phyloP scores from a whole-genome alignment of 2,113 vertebrate genomes.

The Hydropotes inermis region DNA sequence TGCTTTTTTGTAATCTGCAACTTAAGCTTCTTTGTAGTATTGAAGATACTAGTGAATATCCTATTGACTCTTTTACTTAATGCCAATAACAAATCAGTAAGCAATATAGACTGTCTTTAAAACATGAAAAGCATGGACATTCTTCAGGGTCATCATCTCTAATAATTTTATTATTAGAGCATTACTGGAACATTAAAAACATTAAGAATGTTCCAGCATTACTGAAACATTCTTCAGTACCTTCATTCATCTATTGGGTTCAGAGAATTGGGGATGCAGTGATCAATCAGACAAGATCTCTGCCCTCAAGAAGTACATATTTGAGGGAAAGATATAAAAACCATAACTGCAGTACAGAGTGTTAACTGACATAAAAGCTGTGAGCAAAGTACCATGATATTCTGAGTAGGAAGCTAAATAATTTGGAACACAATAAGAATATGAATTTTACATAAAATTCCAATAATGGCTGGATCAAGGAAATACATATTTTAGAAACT shows the following conservation, averaged over 20 bases:
- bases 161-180: background rate
- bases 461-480: background rate
- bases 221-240: background rate
- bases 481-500: background rate
- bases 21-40: background rate
- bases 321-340: background rate
- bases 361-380: background rate
- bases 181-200: too few relatives aligned
- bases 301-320: background rate
- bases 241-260: background rate
- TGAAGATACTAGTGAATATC: background rate
- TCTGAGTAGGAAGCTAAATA: background rate
- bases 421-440: background rate
- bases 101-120: background rate
- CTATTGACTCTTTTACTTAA: background rate
- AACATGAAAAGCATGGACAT: background rate
- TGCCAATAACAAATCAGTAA: background rate
- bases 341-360: background rate
- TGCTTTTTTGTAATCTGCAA: background rate
- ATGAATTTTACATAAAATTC: background rate
- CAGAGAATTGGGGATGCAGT: background rate
- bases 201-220: background rate
- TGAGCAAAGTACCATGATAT: background rate
- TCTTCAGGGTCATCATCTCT: background rate
- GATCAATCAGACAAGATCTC: background rate